A percentile compares a stretch with the other conserved stretches of the same genome.
Conservation (phyloP, 2,113 vertebrate species). For the Budorcas taxicolor region DNA sequence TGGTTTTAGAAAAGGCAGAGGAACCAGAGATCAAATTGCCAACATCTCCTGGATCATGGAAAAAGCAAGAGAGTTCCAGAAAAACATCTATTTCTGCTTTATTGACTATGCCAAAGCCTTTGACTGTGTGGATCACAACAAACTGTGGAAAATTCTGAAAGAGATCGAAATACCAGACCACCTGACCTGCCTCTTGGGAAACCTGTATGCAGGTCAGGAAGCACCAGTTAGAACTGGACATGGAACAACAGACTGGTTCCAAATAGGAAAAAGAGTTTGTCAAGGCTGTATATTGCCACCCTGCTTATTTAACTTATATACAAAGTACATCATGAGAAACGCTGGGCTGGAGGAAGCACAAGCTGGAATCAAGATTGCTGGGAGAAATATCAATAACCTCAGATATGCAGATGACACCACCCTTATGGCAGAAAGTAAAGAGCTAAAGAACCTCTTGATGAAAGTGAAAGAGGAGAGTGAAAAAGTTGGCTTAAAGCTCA, state of each 20-base stretch:
- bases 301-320: background rate
- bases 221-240: background rate
- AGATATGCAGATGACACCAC: background rate
- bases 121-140: background rate
- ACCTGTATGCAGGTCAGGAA: background rate
- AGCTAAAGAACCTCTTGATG: background rate
- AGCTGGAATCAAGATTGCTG: background rate
- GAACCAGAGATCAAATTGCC: background rate
- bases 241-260: background rate
- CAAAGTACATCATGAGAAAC: background rate
- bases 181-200: background rate
- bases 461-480: background rate
- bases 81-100: background rate
- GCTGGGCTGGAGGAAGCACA: background rate
- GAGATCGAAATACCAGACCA: background rate
- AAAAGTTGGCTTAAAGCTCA: background rate
- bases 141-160: background rate
- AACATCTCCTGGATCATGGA: fast-evolving
- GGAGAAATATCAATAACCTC: background rate
- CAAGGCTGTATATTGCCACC: background rate
- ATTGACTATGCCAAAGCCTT: background rate
- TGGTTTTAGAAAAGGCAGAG: background rate
- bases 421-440: background rate
- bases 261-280: background rate
- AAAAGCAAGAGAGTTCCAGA: background rate